These are phyloP conservation scores for Apodemus sylvaticus DNA, from an alignment of 2,113 vertebrate genomes.

Conservation along the genomic window DNA sequence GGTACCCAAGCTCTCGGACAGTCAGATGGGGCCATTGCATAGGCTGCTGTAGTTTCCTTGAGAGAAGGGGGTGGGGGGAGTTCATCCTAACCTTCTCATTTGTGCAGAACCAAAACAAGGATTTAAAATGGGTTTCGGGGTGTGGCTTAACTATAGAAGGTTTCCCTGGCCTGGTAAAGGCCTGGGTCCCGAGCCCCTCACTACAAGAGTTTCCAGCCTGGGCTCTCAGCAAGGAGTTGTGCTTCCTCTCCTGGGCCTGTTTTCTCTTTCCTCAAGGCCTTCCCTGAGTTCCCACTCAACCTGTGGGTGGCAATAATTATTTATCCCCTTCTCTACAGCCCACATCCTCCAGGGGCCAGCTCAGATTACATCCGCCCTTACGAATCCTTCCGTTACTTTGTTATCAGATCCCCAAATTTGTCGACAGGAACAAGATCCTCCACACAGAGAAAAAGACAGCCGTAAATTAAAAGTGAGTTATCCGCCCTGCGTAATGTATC, in stretches of 20 bases:
- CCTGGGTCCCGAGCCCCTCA: neutral
- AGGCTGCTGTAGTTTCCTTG: neutral
- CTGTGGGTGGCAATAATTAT: conserved; percentile 33
- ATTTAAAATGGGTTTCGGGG: neutral
- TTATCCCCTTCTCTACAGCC: conserved; percentile 45
- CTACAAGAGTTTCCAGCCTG: neutral
- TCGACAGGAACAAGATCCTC: conserved; percentile 58
- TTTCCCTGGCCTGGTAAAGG: neutral
- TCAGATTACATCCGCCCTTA: conserved; percentile 68
- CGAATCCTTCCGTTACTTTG: conserved; percentile 72
- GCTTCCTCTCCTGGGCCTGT: neutral
- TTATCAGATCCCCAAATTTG: conserved; percentile 71
- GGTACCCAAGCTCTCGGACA: neutral
- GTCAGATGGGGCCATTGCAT: neutral
- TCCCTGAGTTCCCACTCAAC: neutral
- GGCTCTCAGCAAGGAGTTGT: neutral
- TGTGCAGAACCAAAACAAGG: neutral
- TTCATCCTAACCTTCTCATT: neutral
- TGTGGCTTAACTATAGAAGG: neutral
- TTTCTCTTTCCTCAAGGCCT: neutral
- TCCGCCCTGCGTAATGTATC: conserved; percentile 19
- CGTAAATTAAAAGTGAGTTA: conserved; percentile 67
- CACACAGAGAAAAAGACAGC: conserved; percentile 62
- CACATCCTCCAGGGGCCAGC: conserved; percentile 48
- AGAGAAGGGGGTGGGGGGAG: neutral